Percentiles rank a stretch among this genome's conserved stretches.
These are phyloP conservation scores for Ammodramus savannarum DNA, from an alignment of 2,113 vertebrate genomes.

Conservation along the genomic window DNA sequence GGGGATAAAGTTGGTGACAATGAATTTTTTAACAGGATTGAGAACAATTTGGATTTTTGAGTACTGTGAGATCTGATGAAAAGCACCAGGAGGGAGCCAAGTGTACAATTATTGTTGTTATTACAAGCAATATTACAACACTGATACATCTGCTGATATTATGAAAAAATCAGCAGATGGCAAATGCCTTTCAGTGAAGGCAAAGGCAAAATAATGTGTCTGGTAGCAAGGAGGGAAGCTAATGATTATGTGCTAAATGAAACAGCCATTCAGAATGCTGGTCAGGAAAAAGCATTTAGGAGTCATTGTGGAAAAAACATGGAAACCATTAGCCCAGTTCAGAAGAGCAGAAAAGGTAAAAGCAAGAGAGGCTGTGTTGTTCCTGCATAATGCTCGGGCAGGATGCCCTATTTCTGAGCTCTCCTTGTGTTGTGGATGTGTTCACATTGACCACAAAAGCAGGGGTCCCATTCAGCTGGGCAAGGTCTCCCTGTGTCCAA, in stretches of 20 bases:
- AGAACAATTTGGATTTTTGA: not conserved
- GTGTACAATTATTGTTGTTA: not conserved
- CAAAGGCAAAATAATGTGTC: conserved; percentile 27
- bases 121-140: not conserved
- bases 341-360: not conserved
- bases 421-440: not conserved
- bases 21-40: not conserved
- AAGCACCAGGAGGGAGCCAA: not conserved
- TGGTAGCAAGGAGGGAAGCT: conserved; percentile 19
- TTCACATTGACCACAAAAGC: not conserved
- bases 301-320: conserved; percentile 52
- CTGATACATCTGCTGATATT: not conserved
- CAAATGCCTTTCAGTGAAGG: conserved; percentile 23
- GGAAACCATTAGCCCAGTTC: conserved; percentile 27
- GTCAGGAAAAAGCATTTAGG: conserved; percentile 64
- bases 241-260: conserved; percentile 62
- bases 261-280: conserved; percentile 36
- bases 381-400: not conserved
- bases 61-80: not conserved
- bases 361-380: not conserved
- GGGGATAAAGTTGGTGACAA: not conserved
- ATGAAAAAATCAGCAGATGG: conserved; percentile 39
- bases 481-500: fast-evolving
- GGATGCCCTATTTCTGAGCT: not conserved
- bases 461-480: not conserved